These are phyloP conservation scores for Gambusia yucatana DNA, from an alignment of 2,797 vertebrate species.

Conservation along the genomic window DNA sequence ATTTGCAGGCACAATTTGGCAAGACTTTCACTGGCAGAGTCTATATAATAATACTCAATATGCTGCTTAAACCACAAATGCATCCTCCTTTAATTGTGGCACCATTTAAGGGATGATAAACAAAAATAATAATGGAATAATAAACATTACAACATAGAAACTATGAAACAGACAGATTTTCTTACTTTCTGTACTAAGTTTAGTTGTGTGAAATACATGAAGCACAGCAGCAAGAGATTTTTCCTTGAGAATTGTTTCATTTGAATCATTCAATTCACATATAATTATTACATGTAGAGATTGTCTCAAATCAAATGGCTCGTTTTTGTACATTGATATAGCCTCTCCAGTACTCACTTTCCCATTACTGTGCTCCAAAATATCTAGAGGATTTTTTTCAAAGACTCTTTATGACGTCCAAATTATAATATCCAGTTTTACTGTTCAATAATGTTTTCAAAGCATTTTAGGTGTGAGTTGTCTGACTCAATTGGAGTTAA, in stretches of 20 bases:
- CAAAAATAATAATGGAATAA: too few relatives aligned
- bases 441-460: background rate
- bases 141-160: background rate
- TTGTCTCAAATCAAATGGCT: background rate
- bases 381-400: background rate
- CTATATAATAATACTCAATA: background rate
- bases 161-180: background rate
- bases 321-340: too few relatives aligned
- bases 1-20: background rate
- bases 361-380: background rate
- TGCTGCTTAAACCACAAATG: background rate
- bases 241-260: background rate
- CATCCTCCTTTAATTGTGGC: background rate
- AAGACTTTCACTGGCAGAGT: background rate
- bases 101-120: background rate
- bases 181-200: background rate
- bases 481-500: conserved; percentile 38
- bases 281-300: background rate
- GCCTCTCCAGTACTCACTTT: background rate
- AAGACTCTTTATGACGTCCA: background rate
- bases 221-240: background rate
- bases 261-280: background rate
- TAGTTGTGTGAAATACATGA: background rate
- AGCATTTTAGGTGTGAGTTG: background rate
- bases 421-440: background rate